These are phyloP conservation scores for Battus philenor DNA, from an alignment of 1,140 invertebrate species.

Conservation along the genomic window DNA sequence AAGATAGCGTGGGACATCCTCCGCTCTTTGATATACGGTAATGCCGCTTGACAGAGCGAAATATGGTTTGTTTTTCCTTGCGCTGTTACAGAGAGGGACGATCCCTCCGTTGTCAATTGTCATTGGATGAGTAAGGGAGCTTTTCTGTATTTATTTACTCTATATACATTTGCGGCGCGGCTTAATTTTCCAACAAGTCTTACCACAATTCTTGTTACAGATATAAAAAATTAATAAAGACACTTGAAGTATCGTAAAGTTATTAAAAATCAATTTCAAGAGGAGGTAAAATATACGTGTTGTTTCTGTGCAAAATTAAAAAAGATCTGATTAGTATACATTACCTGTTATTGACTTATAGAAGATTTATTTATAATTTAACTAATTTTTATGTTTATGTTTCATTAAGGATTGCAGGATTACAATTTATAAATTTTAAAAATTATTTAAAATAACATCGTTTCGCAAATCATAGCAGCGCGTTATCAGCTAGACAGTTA, in stretches of 20 bases:
- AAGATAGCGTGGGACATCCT: constrained; percentile 72
- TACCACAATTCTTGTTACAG: too few relatives aligned
- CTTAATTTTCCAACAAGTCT: too few relatives aligned
- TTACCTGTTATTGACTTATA: background rate
- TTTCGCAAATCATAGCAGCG: too few relatives aligned
- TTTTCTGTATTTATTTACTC: constrained; percentile 67
- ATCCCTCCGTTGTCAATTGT: constrained; percentile 68
- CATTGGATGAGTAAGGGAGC: constrained; percentile 67
- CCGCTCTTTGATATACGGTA: constrained; percentile 24
- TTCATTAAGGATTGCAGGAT: background rate
- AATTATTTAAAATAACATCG: too few relatives aligned
- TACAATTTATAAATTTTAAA: background rate
- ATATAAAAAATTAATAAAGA: too few relatives aligned
- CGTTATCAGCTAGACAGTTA: constrained; percentile 32
- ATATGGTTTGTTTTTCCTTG: constrained; percentile 38
- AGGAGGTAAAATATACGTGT: too few relatives aligned
- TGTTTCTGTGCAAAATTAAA: too few relatives aligned
- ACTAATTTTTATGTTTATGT: background rate
- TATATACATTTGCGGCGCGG: constrained; percentile 27
- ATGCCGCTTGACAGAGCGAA: constrained; percentile 14
- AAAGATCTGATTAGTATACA: background rate
- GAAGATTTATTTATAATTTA: background rate
- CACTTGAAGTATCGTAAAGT: too few relatives aligned
- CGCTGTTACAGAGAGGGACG: constrained; percentile 49
- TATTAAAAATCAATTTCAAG: too few relatives aligned